Base-by-base conservation (phyloP, 2,797 vertebrate species). In the Clarias fuscus region DNA sequence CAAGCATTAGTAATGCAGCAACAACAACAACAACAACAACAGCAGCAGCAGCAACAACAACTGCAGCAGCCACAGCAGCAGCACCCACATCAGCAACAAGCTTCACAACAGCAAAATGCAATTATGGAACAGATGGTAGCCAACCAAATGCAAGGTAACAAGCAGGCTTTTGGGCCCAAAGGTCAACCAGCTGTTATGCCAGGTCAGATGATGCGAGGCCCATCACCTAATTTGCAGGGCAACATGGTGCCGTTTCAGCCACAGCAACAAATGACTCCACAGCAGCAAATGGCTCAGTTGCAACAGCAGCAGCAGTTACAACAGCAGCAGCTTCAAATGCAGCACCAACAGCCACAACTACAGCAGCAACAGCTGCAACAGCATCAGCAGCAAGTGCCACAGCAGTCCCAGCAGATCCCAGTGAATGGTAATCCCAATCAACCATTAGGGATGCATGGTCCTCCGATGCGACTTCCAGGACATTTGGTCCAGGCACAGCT, bases 61-160 rank as follows among this genome's bases (percentile, higher is more conserved):
- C 91, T 94, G 5, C 96, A 96, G 59, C 91, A 96, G 86, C 96
- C 96, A 77, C 96, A 95, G 76, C 95, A 95, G 20, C 92, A 93
- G 2, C 97, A 93, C 1, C 93, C 93, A 0, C 91, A 94, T 17
- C 96, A 96, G 71, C 91, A 96, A 86, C 96, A 96, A 84, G 3
- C 97, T 91, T 1, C 93, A 30, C 96, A 96, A 87, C 95, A 95
- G 82, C 98, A 99, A 91, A 99, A 97, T 88, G 95, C 96, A 0
- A 96, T 98, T 94, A 98, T 99, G 96, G 98, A 99, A 83, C 98
- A 99, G 94, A 98, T 99, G 95, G 97, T 99, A 95, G 97, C 95
- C 92, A 97, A 95, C 92, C 97, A 98, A 92, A 97, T 99, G 93
- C 98, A 98, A 92, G 97, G 96, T 88, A 98, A 96, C 94, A 99